These are phyloP conservation scores for Leptonema lineaticorne DNA, from an alignment of 1,140 invertebrate genomes.

Conservation along the genomic window DNA sequence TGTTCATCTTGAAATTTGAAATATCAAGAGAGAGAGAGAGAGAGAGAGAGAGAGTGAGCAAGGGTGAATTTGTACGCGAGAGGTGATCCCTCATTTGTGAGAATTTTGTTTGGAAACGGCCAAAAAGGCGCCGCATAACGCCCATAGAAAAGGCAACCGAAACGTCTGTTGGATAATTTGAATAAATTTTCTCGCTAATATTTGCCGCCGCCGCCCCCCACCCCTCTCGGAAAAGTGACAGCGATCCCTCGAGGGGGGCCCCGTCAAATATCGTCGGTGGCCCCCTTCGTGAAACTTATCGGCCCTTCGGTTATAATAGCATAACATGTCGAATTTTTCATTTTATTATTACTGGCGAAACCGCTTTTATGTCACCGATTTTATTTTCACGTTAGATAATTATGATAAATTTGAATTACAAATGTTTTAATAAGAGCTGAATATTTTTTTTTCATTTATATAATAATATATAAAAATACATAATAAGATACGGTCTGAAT, in stretches of 20 bases:
- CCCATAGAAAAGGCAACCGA: background rate
- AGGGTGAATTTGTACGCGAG: background rate
- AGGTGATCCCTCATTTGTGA: constrained; percentile 6
- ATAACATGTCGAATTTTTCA: no score
- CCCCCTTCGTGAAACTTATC: background rate
- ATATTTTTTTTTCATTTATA: no score
- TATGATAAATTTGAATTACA: no score
- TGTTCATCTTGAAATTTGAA: background rate
- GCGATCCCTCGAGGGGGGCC: constrained; percentile 5
- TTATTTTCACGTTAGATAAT: no score
- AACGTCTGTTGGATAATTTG: constrained; percentile 17
- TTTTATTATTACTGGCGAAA: no score
- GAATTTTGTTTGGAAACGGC: constrained; percentile 11
- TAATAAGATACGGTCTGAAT: no score
- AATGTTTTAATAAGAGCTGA: no score
- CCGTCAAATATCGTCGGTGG: constrained; percentile 6
- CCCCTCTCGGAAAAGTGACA: constrained; percentile 2
- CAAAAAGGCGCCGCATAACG: background rate
- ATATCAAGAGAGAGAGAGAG: constrained; percentile 16
- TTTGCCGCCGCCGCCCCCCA: no score
- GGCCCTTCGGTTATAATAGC: background rate
- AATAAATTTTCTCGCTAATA: constrained; percentile 17
- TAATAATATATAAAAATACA: no score
- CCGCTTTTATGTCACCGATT: no score
- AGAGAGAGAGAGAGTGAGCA: background rate